These are phyloP conservation scores for Nomada hirtipes DNA, from an alignment of 2,888 invertebrate species.

Conservation along the genomic window DNA sequence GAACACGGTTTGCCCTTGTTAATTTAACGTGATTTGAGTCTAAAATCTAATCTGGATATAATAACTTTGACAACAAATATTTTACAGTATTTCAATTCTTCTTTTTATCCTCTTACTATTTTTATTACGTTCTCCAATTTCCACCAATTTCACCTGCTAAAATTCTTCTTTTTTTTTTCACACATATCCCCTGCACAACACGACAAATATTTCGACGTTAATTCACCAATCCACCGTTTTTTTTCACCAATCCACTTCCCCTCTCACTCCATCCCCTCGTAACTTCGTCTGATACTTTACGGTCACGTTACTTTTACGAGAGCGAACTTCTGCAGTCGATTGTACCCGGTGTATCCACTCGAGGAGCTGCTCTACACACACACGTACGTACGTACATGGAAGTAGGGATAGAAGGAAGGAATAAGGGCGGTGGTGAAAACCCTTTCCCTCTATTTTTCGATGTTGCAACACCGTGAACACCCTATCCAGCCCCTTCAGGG, in stretches of 20 bases:
- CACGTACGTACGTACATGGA: neutral
- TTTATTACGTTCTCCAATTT: neutral
- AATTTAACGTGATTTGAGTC: too few species aligned
- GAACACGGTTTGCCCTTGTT: too few species aligned
- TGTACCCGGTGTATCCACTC: constrained; percentile 61
- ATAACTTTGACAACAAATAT: too few species aligned
- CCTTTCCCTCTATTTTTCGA: constrained; percentile 45
- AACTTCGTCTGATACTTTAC: constrained; percentile 36
- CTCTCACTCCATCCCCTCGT: neutral
- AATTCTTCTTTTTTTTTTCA: neutral
- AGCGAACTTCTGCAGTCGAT: constrained; percentile 63
- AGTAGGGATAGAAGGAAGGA: constrained; percentile 30
- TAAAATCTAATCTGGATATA: too few species aligned
- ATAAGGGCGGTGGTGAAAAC: constrained; percentile 1
- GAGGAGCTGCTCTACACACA: constrained; percentile 52
- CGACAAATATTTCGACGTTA: constrained; percentile 30
- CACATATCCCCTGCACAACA: neutral
- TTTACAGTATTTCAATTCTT: too few species aligned
- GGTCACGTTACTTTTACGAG: constrained; percentile 47
- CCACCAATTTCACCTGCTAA: neutral
- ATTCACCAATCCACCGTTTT: constrained; percentile 21
- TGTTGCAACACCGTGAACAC: constrained; percentile 69
- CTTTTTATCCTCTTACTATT: too few species aligned
- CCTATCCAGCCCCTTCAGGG: constrained; percentile 55
- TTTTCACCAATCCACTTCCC: neutral